These are phyloP conservation scores for Chaenogobius annularis DNA, from an alignment of 2,113 vertebrate species.

Conservation along the genomic window DNA sequence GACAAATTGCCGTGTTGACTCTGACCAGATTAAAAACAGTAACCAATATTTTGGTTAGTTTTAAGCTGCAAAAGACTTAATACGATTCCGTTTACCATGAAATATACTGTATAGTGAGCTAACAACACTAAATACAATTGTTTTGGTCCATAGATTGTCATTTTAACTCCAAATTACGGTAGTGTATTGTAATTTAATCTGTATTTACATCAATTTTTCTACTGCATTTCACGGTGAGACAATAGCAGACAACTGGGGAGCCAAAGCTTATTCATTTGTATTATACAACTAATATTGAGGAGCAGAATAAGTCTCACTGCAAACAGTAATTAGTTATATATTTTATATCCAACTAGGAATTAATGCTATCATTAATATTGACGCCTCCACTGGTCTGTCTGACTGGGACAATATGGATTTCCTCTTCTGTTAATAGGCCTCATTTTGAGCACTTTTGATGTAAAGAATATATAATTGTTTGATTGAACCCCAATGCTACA, in stretches of 20 bases:
- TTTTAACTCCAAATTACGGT: neutral
- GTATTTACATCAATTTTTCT: neutral
- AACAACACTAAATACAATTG: neutral
- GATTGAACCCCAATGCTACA: no score
- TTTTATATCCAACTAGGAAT: no score
- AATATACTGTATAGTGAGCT: neutral
- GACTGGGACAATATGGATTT: no score
- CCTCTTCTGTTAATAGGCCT: no score
- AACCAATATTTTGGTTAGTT: neutral
- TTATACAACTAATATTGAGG: neutral
- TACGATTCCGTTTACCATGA: neutral
- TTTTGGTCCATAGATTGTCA: neutral
- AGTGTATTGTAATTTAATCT: neutral
- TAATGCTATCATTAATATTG: no score
- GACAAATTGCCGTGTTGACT: no score
- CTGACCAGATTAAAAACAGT: neutral
- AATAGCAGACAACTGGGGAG: neutral
- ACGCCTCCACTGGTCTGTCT: no score
- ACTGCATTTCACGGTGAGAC: neutral
- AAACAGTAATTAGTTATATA: no score
- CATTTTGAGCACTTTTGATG: no score
- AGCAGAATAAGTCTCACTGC: no score
- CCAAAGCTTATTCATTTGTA: neutral
- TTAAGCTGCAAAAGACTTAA: neutral
- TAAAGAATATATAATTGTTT: no score